phyloP scores from a whole-genome alignment of 2,113 vertebrate genomes.

The Scophthalmus maximus region DNA sequence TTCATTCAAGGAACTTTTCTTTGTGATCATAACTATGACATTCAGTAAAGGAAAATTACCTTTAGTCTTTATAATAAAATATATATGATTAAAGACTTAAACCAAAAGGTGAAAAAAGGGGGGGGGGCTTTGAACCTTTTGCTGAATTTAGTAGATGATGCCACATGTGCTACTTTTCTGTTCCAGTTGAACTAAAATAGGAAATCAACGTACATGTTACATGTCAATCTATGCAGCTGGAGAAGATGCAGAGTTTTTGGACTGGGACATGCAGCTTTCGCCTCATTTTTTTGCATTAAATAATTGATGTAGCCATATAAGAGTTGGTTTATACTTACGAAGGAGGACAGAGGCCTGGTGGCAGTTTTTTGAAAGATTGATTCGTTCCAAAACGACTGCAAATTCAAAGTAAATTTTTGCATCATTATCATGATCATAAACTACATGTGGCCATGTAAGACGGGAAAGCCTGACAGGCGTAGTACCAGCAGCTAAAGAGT shows the following conservation, averaged over 20 bases:
- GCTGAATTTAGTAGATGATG: conserved; percentile 6
- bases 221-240: no score
- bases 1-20: conserved; percentile 54
- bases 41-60: conserved; percentile 33
- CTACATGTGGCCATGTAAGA: background rate
- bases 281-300: no score
- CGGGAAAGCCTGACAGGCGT: background rate
- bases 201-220: no score
- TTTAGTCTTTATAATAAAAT: conserved; percentile 43
- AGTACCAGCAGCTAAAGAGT: background rate
- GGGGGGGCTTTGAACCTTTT: background rate
- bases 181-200: no score
- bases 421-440: no score
- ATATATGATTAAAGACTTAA: conserved; percentile 21
- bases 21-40: conserved; percentile 24
- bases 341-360: background rate
- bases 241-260: no score
- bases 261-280: no score
- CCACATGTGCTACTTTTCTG: conserved; percentile 6
- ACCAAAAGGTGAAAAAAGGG: background rate
- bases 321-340: background rate
- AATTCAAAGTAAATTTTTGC: background rate
- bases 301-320: background rate
- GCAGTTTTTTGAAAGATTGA: no score
- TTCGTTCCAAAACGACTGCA: no score